Base-by-base conservation (phyloP, 1,140 invertebrate genomes). In the Dermatophagoides farinae region DNA sequence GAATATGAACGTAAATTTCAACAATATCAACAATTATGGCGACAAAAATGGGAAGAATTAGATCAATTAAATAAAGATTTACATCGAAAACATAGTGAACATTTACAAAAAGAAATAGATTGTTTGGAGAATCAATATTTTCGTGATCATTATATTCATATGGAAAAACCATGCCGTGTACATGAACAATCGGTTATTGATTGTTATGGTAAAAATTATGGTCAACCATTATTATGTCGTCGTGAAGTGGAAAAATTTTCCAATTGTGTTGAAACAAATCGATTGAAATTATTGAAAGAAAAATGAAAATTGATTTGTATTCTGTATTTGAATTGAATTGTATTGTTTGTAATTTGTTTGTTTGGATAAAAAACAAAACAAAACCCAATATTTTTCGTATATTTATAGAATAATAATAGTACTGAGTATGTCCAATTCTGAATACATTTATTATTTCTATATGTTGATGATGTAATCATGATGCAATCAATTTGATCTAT, bases 11-110 rank as follows among this genome's bases (percentile, higher is more conserved):
- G 53, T 4, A 55, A 55, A 25, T 25, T 55, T 14, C 53, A 55
- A 25, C 53, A 55, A 31, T 55, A 55, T 22, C 39, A 63, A 55
- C 37, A 59, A 22, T 16, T 52, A n/a, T 59, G 57, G 57, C 57
- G 57, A n/a, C 14, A 12, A 16, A 14, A 38, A 18, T 52, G 59
- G 14, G 57, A 59, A 12, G 57, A 59, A 23, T 20, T 59, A 6
- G 57, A 59, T 12, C n/a, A 16, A 12, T 20, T 59, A 51, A 59
- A 59, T 59, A 20, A 59, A 23, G 52, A 59, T 6, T 23, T 59
- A 23, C 51, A 58, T 23, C 16, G 51, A 14, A 12, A 58, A 20
- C 59, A 59, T 23, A 60, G 57, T 41, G 57, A 59, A 18, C 60
- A 59, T 12, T 59, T 59, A 12, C 1, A 4, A 12, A 6, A 47